Conservation (phyloP, 2,888 invertebrate genomes). For the Gonocerus acuteangulatus region DNA sequence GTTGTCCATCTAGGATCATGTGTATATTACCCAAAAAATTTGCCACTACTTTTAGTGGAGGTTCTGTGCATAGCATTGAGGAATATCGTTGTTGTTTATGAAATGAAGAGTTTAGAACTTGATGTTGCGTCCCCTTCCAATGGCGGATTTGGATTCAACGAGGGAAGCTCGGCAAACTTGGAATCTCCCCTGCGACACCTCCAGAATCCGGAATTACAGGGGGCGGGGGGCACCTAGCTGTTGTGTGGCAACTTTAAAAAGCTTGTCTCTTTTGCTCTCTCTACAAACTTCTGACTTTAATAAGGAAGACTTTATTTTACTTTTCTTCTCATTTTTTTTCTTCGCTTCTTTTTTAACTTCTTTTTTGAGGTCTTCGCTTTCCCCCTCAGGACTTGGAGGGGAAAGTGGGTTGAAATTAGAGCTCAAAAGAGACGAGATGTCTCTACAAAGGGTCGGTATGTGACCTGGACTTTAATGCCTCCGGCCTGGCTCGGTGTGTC, state of each 20-base stretch:
- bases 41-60: no score
- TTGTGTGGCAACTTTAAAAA: conserved; percentile 19
- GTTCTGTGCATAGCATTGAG: no score
- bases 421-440: background rate
- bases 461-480: conserved; percentile 8
- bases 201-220: conserved; percentile 13
- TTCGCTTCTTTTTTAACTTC: no score
- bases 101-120: no score
- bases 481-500: no score
- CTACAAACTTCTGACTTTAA: conserved; percentile 20
- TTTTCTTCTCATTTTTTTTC: no score
- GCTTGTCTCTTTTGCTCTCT: conserved; percentile 7
- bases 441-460: conserved; percentile 9
- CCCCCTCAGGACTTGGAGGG: no score
- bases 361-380: no score
- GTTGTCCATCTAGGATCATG: no score
- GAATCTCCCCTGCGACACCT: background rate
- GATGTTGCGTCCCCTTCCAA: background rate
- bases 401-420: conserved; percentile 2
- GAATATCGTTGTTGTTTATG: no score
- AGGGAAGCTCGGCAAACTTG: conserved; percentile 14
- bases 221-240: conserved; percentile 1
- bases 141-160: conserved; percentile 11
- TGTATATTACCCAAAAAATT: no score
- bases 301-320: conserved; percentile 1